Percentiles rank a stretch among this genome's conserved stretches.
Evolutionary conservation across 2,797 vertebrate genomes (phyloP).

Genomic region (Cyprinodon diabolis): DNA sequence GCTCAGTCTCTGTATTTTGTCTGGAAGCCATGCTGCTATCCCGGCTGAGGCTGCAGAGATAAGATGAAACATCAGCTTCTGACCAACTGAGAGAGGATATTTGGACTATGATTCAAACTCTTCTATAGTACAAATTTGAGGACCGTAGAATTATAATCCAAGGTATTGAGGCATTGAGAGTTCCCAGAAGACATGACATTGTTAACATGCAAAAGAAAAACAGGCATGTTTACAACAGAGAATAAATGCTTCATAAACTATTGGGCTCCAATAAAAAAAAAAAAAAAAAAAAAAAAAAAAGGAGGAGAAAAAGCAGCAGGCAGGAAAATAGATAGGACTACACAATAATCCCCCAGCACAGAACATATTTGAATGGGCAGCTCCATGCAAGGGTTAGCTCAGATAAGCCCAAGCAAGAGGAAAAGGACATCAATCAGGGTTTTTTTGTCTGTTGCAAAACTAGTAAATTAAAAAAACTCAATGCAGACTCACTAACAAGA

Average conservation of each 20-base stretch:
- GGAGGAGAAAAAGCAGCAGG: slow-evolving; percentile 32
- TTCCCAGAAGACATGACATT: background rate
- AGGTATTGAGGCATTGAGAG: background rate
- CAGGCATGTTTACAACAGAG: slow-evolving; percentile 28
- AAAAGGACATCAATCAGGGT: slow-evolving; percentile 53
- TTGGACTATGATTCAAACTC: slow-evolving; percentile 18
- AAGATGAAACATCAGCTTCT: slow-evolving; percentile 44
- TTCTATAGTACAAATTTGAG: slow-evolving; percentile 23
- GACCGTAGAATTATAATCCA: slow-evolving; percentile 16
- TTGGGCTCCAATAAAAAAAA: slow-evolving; percentile 44
- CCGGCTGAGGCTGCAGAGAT: slow-evolving; percentile 86
- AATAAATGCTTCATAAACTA: slow-evolving; percentile 21
- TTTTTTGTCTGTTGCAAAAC: slow-evolving; percentile 26
- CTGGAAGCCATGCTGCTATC: slow-evolving; percentile 93
- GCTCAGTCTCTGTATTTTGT: slow-evolving; percentile 93
- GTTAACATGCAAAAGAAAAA: slow-evolving; percentile 5
- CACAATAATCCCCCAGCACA: slow-evolving; percentile 36
- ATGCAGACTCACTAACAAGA: slow-evolving; percentile 13
- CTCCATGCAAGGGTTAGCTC: slow-evolving; percentile 38
- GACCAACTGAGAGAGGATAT: slow-evolving; percentile 28
- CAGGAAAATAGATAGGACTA: slow-evolving; percentile 58
- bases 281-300: too few relatives aligned
- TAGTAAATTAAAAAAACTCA: slow-evolving; percentile 41
- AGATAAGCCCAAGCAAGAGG: slow-evolving; percentile 46
- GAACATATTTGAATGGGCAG: slow-evolving; percentile 37